phyloP scores from a whole-genome alignment of 1,140 invertebrate species.

The Neodiprion virginianus region DNA sequence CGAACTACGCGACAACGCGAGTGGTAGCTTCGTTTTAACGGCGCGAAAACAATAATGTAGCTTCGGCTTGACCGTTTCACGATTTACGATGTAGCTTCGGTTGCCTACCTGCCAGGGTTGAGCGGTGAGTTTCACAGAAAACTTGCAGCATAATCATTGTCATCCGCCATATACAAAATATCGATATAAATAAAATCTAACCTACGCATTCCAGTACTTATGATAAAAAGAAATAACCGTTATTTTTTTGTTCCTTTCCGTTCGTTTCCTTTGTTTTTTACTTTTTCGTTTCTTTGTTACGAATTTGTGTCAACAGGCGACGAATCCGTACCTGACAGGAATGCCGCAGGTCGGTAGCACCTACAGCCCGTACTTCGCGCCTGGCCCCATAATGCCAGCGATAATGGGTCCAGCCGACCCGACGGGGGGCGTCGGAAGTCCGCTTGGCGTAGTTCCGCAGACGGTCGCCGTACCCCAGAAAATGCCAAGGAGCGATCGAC shows the following conservation, averaged over 20 bases:
- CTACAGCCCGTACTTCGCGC: conserved; percentile 87
- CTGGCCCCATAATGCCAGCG: conserved; percentile 84
- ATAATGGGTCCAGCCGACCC: conserved; percentile 84
- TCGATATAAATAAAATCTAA: no score
- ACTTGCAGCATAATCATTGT: no score
- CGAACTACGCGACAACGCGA: no score
- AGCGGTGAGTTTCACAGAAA: no score
- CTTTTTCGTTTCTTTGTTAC: no score
- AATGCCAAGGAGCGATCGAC: conserved; percentile 91
- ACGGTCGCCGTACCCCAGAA: conserved; percentile 88
- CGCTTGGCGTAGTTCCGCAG: conserved; percentile 81
- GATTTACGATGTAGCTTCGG: no score
- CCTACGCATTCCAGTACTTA: no score
- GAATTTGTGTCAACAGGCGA: conserved; percentile 68
- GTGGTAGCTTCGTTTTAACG: no score
- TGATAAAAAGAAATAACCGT: conserved; percentile 18
- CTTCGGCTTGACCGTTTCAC: no score
- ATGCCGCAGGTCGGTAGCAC: conserved; percentile 83
- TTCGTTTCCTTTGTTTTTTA: conserved; percentile 34
- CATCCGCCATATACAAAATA: no score
- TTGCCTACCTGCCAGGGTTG: no score
- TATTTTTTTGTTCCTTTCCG: conserved; percentile 48
- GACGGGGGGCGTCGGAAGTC: conserved; percentile 67
- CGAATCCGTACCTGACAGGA: conserved; percentile 87
- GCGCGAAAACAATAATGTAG: no score